Evolutionary conservation across 2,113 vertebrate genomes (phyloP).

Genomic region (Syngnathus typhle): DNA sequence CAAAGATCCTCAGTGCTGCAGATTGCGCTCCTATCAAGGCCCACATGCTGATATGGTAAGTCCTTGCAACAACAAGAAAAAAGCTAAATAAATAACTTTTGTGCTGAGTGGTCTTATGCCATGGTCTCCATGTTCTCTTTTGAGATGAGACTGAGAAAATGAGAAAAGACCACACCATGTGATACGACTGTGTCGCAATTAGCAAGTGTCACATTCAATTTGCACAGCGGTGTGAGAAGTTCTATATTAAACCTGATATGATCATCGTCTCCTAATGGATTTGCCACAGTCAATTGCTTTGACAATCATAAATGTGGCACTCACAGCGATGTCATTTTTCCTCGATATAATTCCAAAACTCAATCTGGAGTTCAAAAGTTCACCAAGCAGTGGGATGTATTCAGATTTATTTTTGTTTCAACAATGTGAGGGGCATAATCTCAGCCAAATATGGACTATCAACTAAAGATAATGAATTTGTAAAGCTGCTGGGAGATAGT

Average conservation of each 20-base stretch:
- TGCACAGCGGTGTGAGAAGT: slow-evolving; percentile 32
- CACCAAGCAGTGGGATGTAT: not conserved
- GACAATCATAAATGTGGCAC: not conserved
- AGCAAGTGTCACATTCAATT: slow-evolving; percentile 44
- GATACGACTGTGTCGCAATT: slow-evolving; percentile 12
- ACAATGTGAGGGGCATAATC: not conserved
- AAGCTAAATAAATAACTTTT: slow-evolving; percentile 8
- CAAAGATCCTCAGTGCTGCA: slow-evolving; percentile 74
- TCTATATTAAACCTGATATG: slow-evolving; percentile 46
- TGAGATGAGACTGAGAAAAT: slow-evolving; percentile 1
- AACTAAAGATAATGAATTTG: slow-evolving; percentile 9
- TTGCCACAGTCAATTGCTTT: slow-evolving; percentile 16
- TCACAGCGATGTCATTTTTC: not conserved
- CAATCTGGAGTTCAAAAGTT: not conserved
- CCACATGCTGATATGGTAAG: slow-evolving; percentile 69
- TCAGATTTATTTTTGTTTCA: not conserved
- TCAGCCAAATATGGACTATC: not conserved
- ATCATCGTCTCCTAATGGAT: slow-evolving; percentile 42
- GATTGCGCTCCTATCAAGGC: slow-evolving; percentile 69
- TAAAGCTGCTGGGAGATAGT: slow-evolving; percentile 8
- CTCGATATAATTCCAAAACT: not conserved
- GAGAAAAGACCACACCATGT: slow-evolving; percentile 3
- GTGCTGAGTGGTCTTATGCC: slow-evolving; percentile 10
- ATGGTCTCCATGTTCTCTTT: slow-evolving; percentile 25
- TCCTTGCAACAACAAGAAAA: not conserved